Conservation (phyloP, 1,140 invertebrate genomes). For the Laupala kohalensis region DNA sequence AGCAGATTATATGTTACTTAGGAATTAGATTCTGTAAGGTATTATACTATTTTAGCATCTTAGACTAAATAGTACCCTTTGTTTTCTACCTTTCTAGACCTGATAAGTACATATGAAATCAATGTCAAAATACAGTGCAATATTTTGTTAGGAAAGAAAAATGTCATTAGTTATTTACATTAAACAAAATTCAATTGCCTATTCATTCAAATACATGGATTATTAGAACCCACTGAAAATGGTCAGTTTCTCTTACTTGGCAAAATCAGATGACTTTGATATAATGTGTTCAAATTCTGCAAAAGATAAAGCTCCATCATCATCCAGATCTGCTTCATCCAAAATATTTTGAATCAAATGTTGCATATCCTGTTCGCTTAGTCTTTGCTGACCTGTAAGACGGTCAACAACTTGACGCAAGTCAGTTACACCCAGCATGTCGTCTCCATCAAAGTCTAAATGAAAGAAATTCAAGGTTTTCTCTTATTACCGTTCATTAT, state of each 20-base stretch:
- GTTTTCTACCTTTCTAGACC: no score
- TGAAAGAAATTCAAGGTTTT: background rate
- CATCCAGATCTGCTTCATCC: conserved; percentile 82
- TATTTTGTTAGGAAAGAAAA: background rate
- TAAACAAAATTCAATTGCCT: background rate
- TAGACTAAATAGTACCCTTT: no score
- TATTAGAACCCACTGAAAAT: background rate
- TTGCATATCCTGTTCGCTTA: conserved; percentile 55
- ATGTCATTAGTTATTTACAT: background rate
- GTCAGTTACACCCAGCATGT: conserved; percentile 67
- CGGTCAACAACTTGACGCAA: conserved; percentile 57
- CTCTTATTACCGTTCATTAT: background rate
- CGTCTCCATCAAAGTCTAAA: conserved; percentile 85
- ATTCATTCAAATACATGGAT: background rate
- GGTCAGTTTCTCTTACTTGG: conserved; percentile 54
- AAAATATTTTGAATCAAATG: conserved; percentile 62
- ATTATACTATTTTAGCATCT: no score
- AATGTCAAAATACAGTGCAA: no score
- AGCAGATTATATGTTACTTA: no score
- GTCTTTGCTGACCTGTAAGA: conserved; percentile 47
- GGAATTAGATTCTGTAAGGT: no score
- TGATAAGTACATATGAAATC: no score
- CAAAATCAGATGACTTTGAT: conserved; percentile 83
- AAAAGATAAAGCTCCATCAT: conserved; percentile 81
- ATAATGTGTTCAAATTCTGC: conserved; percentile 92